These are phyloP conservation scores for Tridacna crocea DNA, from an alignment of 2,888 invertebrate genomes.

Conservation along the genomic window DNA sequence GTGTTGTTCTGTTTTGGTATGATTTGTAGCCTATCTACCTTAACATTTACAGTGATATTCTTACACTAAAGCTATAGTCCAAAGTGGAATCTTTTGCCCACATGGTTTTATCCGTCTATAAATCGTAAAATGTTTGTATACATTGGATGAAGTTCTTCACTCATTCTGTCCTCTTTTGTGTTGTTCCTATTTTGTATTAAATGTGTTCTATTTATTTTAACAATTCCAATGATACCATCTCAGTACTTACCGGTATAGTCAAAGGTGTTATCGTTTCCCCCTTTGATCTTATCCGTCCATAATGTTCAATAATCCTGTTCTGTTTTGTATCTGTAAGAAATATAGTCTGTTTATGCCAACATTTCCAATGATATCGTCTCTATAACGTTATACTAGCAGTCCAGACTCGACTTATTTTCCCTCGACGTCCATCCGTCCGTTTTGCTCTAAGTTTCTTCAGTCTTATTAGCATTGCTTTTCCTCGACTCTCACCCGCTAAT, in stretches of 20 bases:
- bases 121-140: conserved; percentile 42
- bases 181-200: background rate
- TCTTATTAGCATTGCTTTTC: background rate
- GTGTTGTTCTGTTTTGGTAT: background rate
- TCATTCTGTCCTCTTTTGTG: background rate
- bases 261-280: too few species aligned
- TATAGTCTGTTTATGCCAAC: background rate
- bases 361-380: background rate
- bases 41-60: background rate
- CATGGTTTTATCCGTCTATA: conserved; percentile 54
- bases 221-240: too few species aligned
- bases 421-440: conserved; percentile 57
- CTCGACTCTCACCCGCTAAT: background rate
- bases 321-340: background rate
- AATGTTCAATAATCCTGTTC: too few species aligned
- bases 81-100: conserved; percentile 50
- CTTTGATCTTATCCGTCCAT: too few species aligned
- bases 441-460: too few species aligned
- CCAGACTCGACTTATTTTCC: conserved; percentile 51
- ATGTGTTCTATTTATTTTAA: too few species aligned
- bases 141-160: conserved; percentile 43
- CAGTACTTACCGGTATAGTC: too few species aligned
- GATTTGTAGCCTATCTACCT: background rate
- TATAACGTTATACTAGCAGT: conserved; percentile 56
- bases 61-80: conserved; percentile 49